These are phyloP conservation scores for Caenorhabditis remanei DNA, from an alignment of 1,140 invertebrate species.

Conservation along the genomic window DNA sequence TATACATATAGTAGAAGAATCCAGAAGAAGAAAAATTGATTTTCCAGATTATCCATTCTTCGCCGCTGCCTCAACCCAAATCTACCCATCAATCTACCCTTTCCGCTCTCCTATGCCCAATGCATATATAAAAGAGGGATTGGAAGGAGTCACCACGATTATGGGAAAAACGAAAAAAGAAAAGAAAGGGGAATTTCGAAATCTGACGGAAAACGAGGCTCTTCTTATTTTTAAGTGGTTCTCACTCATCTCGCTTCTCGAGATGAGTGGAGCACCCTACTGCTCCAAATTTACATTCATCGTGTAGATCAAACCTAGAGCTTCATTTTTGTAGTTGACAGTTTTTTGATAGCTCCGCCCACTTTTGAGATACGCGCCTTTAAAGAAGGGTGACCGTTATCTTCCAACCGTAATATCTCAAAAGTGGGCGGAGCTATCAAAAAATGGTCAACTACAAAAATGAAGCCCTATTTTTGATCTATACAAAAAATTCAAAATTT, in stretches of 20 bases:
- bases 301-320: no score
- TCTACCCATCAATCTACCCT: slow-evolving; percentile 50
- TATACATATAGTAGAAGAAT: not conserved
- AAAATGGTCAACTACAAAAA: no score
- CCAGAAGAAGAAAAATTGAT: not conserved
- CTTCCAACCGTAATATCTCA: no score
- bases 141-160: slow-evolving; percentile 9
- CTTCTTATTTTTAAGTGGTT: not conserved
- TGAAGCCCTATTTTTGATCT: no score
- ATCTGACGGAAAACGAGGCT: not conserved
- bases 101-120: slow-evolving; percentile 29
- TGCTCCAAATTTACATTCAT: not conserved
- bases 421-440: no score
- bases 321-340: no score
- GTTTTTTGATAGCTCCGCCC: no score
- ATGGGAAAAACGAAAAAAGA: slow-evolving; percentile 1
- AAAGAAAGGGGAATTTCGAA: not conserved
- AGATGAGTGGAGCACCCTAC: not conserved
- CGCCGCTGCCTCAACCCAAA: not conserved
- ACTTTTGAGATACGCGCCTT: no score
- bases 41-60: slow-evolving; percentile 35
- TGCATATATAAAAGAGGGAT: no score
- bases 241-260: not conserved
- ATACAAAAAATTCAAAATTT: no score
- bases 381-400: no score